phyloP scores from a whole-genome alignment of 2,797 vertebrate species.

The Gadopsis bispinosus region DNA sequence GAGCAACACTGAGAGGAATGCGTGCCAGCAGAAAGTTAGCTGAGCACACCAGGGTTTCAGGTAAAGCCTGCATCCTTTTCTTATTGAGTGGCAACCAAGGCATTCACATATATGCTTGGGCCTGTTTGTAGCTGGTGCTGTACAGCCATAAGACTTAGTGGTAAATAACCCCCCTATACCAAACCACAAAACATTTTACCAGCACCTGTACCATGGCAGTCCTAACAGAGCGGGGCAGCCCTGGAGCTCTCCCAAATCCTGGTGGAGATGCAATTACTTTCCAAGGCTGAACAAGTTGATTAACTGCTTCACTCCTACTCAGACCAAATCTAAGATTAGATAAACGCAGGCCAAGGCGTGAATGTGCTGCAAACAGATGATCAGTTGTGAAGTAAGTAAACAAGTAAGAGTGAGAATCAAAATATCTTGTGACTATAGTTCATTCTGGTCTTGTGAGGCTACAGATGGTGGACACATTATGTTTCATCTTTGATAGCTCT shows the following conservation, averaged over 20 bases:
- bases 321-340: neutral
- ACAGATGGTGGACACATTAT: too few relatives aligned
- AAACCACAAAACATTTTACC: constrained; percentile 8
- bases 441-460: too few relatives aligned
- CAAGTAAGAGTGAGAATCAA: too few relatives aligned
- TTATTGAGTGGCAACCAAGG: neutral
- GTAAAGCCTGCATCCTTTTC: neutral
- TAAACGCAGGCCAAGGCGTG: neutral
- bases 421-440: too few relatives aligned
- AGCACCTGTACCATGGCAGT: neutral
- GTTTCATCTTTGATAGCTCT: neutral
- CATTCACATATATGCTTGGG: neutral
- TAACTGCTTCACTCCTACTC: neutral
- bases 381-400: too few relatives aligned
- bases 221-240: neutral
- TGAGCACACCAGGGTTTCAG: neutral
- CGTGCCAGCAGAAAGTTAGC: neutral
- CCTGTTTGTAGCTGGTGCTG: neutral
- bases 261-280: constrained; percentile 10
- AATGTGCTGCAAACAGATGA: neutral
- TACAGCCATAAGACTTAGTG: neutral
- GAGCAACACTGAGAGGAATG: too few relatives aligned
- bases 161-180: neutral
- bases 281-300: neutral
- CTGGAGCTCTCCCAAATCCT: constrained; percentile 3